These are phyloP conservation scores for Goniozus legneri DNA, from an alignment of 1,140 invertebrate genomes.

Conservation along the genomic window DNA sequence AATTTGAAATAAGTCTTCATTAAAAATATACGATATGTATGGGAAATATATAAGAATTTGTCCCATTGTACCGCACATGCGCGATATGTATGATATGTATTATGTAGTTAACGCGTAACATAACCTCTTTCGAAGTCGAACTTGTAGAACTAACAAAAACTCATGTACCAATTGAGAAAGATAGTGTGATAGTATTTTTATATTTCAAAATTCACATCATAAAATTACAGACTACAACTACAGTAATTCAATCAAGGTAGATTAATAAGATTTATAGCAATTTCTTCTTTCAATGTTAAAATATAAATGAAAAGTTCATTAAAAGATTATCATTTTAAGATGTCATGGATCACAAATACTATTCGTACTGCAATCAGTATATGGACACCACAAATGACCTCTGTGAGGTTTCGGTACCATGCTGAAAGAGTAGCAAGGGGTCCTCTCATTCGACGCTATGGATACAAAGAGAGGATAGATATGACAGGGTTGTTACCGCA, in stretches of 20 bases:
- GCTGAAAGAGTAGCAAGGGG: slow-evolving; percentile 63
- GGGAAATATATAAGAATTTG: too few relatives aligned
- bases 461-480: slow-evolving; percentile 67
- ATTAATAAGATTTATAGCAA: background rate
- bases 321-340: slow-evolving; percentile 17
- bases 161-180: too few relatives aligned
- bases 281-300: background rate
- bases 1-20: too few relatives aligned
- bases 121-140: too few relatives aligned
- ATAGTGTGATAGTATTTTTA: too few relatives aligned
- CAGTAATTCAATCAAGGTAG: background rate
- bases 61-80: too few relatives aligned
- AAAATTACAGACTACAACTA: too few relatives aligned
- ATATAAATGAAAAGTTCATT: background rate
- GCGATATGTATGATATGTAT: too few relatives aligned
- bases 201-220: too few relatives aligned
- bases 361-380: slow-evolving; percentile 9
- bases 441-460: slow-evolving; percentile 63
- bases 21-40: too few relatives aligned
- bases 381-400: slow-evolving; percentile 47
- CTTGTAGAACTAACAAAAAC: too few relatives aligned
- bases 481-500: slow-evolving; percentile 68
- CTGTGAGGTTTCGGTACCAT: slow-evolving; percentile 63
- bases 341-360: slow-evolving; percentile 34
- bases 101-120: too few relatives aligned